These are phyloP conservation scores for Drosophila seguyi DNA, from an alignment of 1,140 invertebrate species.

Conservation along the genomic window DNA sequence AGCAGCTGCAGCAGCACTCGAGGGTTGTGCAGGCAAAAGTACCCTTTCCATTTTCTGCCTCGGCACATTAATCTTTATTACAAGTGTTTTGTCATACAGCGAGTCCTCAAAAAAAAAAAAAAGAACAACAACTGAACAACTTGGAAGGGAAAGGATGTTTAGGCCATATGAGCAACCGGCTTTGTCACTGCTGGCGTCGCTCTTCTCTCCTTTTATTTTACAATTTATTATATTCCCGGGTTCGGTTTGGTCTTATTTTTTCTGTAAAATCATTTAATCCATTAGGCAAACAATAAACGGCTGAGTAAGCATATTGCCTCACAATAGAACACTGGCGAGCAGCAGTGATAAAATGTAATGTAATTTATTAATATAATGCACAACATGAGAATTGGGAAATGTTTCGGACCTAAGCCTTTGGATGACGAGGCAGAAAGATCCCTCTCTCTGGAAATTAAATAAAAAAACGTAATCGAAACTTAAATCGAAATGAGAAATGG, in stretches of 20 bases:
- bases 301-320: constrained; percentile 81
- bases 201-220: constrained; percentile 66
- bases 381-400: constrained; percentile 40
- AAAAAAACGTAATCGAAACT: constrained; percentile 57
- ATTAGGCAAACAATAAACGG: constrained; percentile 83
- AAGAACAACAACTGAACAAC: constrained; percentile 8
- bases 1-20: constrained; percentile 57
- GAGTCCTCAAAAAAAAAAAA: too few species aligned
- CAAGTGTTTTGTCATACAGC: constrained; percentile 78
- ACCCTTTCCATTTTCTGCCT: constrained; percentile 2
- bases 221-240: constrained; percentile 77
- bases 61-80: constrained; percentile 79
- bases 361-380: constrained; percentile 81
- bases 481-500: constrained; percentile 37
- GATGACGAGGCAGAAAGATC: constrained; percentile 58
- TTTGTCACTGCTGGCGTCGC: constrained; percentile 70
- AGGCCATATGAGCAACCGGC: constrained; percentile 48
- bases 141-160: constrained; percentile 28
- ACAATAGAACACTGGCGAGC: constrained; percentile 70
- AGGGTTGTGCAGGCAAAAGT: constrained; percentile 66
- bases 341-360: constrained; percentile 75
- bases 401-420: constrained; percentile 30
- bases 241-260: constrained; percentile 16
- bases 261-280: constrained; percentile 82
- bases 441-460: constrained; percentile 49